A percentile compares a stretch with the other conserved stretches of the same genome.
phyloP scores from a whole-genome alignment of 2,888 invertebrate species.

The Drosophila macrospina region DNA sequence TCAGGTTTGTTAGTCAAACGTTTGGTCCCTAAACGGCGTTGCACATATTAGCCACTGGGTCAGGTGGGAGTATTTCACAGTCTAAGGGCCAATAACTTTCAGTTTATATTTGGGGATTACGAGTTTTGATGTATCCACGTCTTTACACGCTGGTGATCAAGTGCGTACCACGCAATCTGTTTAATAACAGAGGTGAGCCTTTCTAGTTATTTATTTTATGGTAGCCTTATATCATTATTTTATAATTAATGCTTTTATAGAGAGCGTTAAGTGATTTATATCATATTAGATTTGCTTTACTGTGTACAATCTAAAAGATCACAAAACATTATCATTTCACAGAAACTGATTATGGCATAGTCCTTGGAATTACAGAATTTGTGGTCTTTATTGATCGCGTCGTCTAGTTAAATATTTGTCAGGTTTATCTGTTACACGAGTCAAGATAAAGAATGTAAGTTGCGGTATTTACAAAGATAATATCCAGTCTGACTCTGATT shows the following conservation, averaged over 20 bases:
- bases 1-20: no score
- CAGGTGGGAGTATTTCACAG: no score
- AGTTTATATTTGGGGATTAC: no score
- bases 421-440: conserved; percentile 16
- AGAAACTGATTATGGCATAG: conserved; percentile 8
- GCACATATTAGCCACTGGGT: no score
- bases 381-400: conserved; percentile 29
- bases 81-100: no score
- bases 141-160: conserved; percentile 3
- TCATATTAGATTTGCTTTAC: conserved; percentile 7
- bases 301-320: conserved; percentile 20
- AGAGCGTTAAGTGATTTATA: conserved; percentile 11
- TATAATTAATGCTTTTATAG: conserved; percentile 1
- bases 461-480: conserved; percentile 20
- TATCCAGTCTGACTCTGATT: background rate
- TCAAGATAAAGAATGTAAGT: conserved; percentile 9
- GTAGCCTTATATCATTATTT: conserved; percentile 2
- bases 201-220: background rate
- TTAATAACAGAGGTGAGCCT: no score
- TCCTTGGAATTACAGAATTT: conserved; percentile 18
- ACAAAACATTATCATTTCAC: conserved; percentile 19
- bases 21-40: no score
- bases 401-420: conserved; percentile 25
- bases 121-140: background rate
- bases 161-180: no score